Evolutionary conservation across 2,797 vertebrate genomes (phyloP), one percentile per base, ranked within the genome.

Genomic region (Parauchenoglanis ngamensis): DNA sequence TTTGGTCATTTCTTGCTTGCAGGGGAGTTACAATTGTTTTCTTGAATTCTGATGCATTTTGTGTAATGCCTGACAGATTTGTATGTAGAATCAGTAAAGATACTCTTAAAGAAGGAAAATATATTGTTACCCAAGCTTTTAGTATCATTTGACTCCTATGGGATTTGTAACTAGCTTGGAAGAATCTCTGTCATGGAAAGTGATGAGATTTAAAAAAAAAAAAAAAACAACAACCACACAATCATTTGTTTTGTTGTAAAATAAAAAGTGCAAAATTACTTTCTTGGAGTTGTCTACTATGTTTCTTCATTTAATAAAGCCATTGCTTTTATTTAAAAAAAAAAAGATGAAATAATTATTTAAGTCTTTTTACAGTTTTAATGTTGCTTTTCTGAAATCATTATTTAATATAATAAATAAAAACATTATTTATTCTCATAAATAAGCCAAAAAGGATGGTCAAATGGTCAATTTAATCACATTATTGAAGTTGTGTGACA

Each of bases 401-500:
- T 52, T 28, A 46, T 81, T 10, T 80, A 2, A 61, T 12, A 23
- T 46, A 1, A n/a, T 72, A 44, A 85, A 28, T 75, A 19, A 85
- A 63, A 19, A n/a, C 25, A n/a, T 52, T 12, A 49, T 73, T 73
- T 46, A 49, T 31, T 56, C 0, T 35, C 3, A 10, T 68, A 23
- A 76, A 46, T 61, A 46, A 25, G 3, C 15, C 54, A 49, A 80
- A 85, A n/a, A 44, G 44, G 70, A 80, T 89, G 78, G 84, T 83
- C 85, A 83, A 85, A 84, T 77, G 44, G 49, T 85, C 77, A 70
- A 87, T 86, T 87, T 59, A 70, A 52, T 85, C 40, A 13, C 87
- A 89, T 86, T 85, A 80, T 40, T 44, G 5, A 54, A 57, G 77
- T 79, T 87, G 86, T 83, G 28, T 76, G 28, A 57, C 73, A 31